phyloP scores from a whole-genome alignment of 1,140 invertebrate species.

The Trichogramma pretiosum region DNA sequence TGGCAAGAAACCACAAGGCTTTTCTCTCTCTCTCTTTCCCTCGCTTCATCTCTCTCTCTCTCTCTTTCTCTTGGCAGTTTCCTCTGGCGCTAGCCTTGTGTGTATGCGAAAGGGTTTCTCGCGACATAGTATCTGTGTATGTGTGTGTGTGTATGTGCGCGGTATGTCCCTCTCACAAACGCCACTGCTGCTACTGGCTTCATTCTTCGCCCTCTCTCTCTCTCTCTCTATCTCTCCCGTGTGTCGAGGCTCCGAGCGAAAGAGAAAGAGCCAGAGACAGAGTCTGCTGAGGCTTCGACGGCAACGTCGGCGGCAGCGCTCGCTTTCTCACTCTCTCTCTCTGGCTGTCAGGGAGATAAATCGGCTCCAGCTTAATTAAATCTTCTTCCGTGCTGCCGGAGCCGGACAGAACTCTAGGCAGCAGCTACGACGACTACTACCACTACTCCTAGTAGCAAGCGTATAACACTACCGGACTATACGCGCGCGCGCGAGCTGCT shows the following conservation, averaged over 20 bases:
- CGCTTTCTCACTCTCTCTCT: too few species aligned
- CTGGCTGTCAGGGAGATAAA: slow-evolving; percentile 49
- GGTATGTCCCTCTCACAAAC: slow-evolving; percentile 5
- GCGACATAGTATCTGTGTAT: background rate
- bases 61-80: too few species aligned
- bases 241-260: slow-evolving; percentile 32
- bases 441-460: too few species aligned
- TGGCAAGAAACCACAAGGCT: too few species aligned
- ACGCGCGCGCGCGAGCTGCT: slow-evolving; percentile 29
- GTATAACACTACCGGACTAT: too few species aligned
- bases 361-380: slow-evolving; percentile 48
- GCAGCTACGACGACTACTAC: too few species aligned
- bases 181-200: slow-evolving; percentile 14
- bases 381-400: slow-evolving; percentile 43
- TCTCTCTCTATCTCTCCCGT: too few species aligned
- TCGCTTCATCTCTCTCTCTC: too few species aligned
- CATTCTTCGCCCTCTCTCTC: slow-evolving; percentile 25
- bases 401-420: slow-evolving; percentile 15
- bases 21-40: too few species aligned
- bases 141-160: slow-evolving; percentile 27
- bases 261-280: slow-evolving; percentile 15
- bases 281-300: too few species aligned
- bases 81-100: background rate
- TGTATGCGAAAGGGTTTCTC: slow-evolving; percentile 1
- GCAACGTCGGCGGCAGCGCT: slow-evolving; percentile 38